Evolutionary conservation across 2,113 vertebrate species (phyloP).

Genomic region (Ariopsis seemanni): DNA sequence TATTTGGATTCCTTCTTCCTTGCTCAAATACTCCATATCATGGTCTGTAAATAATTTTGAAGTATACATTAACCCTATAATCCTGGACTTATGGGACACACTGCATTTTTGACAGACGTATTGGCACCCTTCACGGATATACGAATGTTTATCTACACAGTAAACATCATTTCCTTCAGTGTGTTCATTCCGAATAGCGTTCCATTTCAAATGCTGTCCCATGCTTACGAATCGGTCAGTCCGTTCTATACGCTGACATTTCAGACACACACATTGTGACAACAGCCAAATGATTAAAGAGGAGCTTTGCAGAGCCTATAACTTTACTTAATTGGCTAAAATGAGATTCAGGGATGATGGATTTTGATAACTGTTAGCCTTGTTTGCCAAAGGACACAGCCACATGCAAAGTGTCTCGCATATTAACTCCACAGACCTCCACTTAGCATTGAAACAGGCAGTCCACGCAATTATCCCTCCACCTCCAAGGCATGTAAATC

Average conservation of each 20-base stretch:
- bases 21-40: neutral
- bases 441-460: conserved; percentile 30
- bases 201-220: conserved; percentile 20
- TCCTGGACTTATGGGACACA: neutral
- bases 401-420: conserved; percentile 13
- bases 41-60: neutral
- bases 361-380: conserved; percentile 63
- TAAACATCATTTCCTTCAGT: neutral
- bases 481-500: conserved; percentile 46
- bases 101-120: neutral
- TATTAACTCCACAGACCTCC: conserved; percentile 43
- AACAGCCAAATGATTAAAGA: conserved; percentile 51
- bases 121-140: neutral
- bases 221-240: neutral
- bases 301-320: conserved; percentile 41
- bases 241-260: conserved; percentile 26
- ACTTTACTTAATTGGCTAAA: conserved; percentile 63
- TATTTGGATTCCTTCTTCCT: neutral
- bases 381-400: conserved; percentile 54
- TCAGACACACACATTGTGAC: conserved; percentile 20
- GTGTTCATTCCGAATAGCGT: neutral
- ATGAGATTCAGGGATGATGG: conserved; percentile 68
- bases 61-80: neutral
- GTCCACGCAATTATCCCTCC: conserved; percentile 44
- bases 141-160: neutral